Conservation (phyloP, 2,888 invertebrate species). For the Seladonia tumulorum region DNA sequence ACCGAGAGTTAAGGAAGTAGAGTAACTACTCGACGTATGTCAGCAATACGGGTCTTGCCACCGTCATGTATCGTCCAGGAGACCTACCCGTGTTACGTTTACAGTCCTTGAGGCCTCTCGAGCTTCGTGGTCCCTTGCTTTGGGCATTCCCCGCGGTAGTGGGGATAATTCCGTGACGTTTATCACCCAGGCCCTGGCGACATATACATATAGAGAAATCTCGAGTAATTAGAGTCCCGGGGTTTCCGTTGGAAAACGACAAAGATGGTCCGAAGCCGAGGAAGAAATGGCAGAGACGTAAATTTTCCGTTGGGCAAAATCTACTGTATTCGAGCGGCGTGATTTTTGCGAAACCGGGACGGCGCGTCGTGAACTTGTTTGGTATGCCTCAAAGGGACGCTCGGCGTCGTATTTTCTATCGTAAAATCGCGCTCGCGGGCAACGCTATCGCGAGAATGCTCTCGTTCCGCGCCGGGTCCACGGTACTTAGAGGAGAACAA, state of each 20-base stretch:
- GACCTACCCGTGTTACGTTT: no score
- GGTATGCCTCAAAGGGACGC: conserved; percentile 26
- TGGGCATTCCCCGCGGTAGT: no score
- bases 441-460: conserved; percentile 48
- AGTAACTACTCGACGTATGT: no score
- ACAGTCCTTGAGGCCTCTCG: no score
- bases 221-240: neutral
- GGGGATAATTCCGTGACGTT: no score
- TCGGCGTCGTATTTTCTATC: conserved; percentile 52
- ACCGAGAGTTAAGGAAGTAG: no score
- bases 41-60: no score
- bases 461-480: conserved; percentile 36
- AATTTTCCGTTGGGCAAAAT: neutral
- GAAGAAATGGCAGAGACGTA: neutral
- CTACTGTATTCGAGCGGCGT: neutral
- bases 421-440: conserved; percentile 40
- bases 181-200: no score
- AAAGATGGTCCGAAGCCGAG: neutral
- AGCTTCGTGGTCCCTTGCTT: no score
- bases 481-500: conserved; percentile 59
- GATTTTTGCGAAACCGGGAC: neutral
- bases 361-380: conserved; percentile 10
- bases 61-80: no score
- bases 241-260: neutral
- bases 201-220: no score